A percentile compares a stretch with the other conserved stretches of the same genome.
Conservation (phyloP, 2,797 vertebrate species). For the Melanogrammus aeglefinus region DNA sequence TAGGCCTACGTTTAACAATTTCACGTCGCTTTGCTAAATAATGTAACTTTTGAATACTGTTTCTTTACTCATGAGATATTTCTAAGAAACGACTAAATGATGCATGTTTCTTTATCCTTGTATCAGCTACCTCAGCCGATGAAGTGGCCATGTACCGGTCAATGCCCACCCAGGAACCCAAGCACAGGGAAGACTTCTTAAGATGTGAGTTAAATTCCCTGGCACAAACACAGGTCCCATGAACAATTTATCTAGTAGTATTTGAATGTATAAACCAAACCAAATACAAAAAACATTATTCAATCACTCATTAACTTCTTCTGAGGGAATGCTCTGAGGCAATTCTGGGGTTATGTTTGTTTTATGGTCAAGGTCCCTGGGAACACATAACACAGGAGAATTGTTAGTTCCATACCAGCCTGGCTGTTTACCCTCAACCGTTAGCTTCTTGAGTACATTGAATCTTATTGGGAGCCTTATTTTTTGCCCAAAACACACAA, state of each 20-base stretch:
- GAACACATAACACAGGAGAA: not conserved
- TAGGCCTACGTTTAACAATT: not conserved
- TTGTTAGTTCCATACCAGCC: not conserved
- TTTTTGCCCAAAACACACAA: not conserved
- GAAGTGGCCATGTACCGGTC: slow-evolving; percentile 70
- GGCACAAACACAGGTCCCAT: not conserved
- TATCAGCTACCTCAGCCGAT: slow-evolving; percentile 51
- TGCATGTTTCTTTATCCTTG: not conserved
- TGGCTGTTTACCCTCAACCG: not conserved
- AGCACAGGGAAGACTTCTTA: slow-evolving; percentile 73
- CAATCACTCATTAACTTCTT: not conserved
- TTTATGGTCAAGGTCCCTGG: not conserved
- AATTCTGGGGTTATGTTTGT: not conserved
- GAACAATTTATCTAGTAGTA: not conserved
- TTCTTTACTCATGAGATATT: not conserved
- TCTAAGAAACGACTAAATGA: not conserved
- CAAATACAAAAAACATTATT: not conserved
- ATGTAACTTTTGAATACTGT: not conserved
- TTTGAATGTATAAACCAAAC: not conserved
- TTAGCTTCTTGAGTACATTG: not conserved
- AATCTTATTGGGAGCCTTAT: too few species aligned
- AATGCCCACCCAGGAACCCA: slow-evolving; percentile 61
- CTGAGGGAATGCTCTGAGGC: not conserved
- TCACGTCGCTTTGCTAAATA: not conserved
- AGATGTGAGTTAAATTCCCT: slow-evolving; percentile 69